Evolutionary conservation across 2,797 vertebrate species (phyloP), one percentile per base, ranked within the genome.

Genomic region (Sebastes hubbsi): DNA sequence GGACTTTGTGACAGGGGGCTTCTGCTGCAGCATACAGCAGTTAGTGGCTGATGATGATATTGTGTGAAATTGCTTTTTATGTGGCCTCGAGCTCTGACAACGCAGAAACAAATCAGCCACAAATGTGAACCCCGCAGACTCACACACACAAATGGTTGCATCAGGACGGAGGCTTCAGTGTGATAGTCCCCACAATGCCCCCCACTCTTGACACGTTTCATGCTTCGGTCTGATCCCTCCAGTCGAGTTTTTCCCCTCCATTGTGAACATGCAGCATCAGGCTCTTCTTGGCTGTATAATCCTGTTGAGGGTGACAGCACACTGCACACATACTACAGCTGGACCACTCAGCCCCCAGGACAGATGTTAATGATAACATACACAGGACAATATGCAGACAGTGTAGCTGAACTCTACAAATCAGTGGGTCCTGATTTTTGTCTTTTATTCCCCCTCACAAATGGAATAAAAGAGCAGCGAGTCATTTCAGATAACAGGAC

Each of bases 301-400:
- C 75, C 9, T 30, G 24, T 34, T 65, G 76, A 54, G 65, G 22
- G 22, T 52, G 68, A 69, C 61, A 72, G 18, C 59, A 27, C 14
- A 27, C 14, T 18, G 29, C 68, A 72, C 62, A 79, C 64, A 76
- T 6, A 55, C 27, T 6, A 52, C 27, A 71, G 58, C 75, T 46
- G 22, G 54, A 78, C 27, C 70, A 75, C 75, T 81, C 27, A 77
- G 59, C 67, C 72, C 3, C 55, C 60, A 73, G 76, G 85, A 82
- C 64, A 65, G 22, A 83, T 76, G 81, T 60, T 72, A 81, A 87
- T 46, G 55, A 80, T 55, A 78, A 85, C 72, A 20, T 59, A 49
- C 63, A 78, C 12, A 60, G 13, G 65, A 55, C 22, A 16, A 16
- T 67, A 58, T 61, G 59, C 66, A 87, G 49, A n/a, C 38, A 18